phyloP scores from a whole-genome alignment of 2,888 invertebrate genomes.

The Caenorhabditis virilis region DNA sequence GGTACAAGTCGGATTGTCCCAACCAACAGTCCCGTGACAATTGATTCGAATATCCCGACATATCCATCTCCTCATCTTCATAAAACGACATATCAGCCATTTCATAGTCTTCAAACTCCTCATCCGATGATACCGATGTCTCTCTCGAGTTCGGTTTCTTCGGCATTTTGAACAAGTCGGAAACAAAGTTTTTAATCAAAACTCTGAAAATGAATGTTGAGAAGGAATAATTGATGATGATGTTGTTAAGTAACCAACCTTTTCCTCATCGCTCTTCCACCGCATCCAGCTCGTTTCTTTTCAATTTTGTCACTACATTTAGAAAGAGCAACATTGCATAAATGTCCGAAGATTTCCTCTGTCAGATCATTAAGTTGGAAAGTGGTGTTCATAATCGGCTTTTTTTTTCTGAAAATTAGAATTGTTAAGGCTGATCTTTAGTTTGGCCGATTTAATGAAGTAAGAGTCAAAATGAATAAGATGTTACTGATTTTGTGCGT shows the following conservation, averaged over 20 bases:
- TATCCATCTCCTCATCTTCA: slow-evolving; percentile 31
- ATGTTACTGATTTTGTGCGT: too few relatives aligned
- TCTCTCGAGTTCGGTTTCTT: slow-evolving; percentile 11
- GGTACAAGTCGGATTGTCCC: slow-evolving; percentile 1
- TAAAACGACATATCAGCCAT: slow-evolving; percentile 18
- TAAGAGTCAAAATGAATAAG: too few relatives aligned
- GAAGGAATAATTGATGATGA: too few relatives aligned
- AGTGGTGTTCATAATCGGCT: too few relatives aligned
- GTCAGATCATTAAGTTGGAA: slow-evolving; percentile 21
- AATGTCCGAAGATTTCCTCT: slow-evolving; percentile 46
- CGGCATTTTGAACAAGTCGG: slow-evolving; percentile 42
- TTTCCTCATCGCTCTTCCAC: slow-evolving; percentile 53
- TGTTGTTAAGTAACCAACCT: too few relatives aligned
- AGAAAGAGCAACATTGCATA: slow-evolving; percentile 51
- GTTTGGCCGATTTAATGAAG: too few relatives aligned
- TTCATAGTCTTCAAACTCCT: slow-evolving; percentile 30
- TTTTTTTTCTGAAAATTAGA: too few relatives aligned
- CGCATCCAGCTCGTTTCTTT: slow-evolving; percentile 51
- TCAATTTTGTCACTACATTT: slow-evolving; percentile 54
- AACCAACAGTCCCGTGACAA: slow-evolving; percentile 3
- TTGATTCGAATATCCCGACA: background rate
- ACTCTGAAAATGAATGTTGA: too few relatives aligned
- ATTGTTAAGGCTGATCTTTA: too few relatives aligned
- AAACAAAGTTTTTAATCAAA: slow-evolving; percentile 52
- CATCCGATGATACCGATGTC: slow-evolving; percentile 3